Base-by-base conservation (phyloP, 2,113 vertebrate species). In the Sander lucioperca region DNA sequence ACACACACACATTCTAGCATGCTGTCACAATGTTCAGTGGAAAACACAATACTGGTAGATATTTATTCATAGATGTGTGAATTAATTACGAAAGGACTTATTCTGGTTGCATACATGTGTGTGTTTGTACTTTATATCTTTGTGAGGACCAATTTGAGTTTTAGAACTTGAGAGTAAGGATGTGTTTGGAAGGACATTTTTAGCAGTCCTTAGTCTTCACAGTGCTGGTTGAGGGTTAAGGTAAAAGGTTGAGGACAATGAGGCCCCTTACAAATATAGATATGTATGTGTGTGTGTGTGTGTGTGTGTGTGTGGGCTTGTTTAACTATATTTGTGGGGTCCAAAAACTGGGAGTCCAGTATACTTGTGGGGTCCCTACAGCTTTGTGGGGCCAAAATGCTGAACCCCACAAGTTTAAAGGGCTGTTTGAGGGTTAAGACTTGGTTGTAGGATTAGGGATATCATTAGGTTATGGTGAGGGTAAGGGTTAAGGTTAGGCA, bases 31-130 rank as follows among this genome's bases (percentile, higher is more conserved):
- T 74, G 68, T 76, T 80, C 69, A 65, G 74, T 54, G 58, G 57
- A 66, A 69, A 80, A 88, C 50, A 84, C 33, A 86, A 86, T 23
- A 50, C 59, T 15, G 33, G 33, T 19, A 54, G 25, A 15, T 73
- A 3, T 77, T 78, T 91, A 89, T 91, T 90, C 89, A 69, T 84
- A 80, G 85, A 88, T 11, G 77, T 83, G 84, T 74, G 80, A 90
- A 86, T 6, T 91, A 51, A 83, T 86, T 51, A 79, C 72, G 80
- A 85, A 11, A 25, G 51, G 25, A 59, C 27, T 8, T 45, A 2
- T 16, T 67, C 13, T 75, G 48, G 36, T 16, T 14, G 25, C 51
- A 45, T 19, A n/a, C 18, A 8, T 13, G 27, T 61, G 50, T 59
- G 63, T 59, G 18, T 69, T 6, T 33, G 14, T 18, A 0, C 3